Conservation (phyloP, 2,888 invertebrate species). For the Callimorpha dominula region DNA sequence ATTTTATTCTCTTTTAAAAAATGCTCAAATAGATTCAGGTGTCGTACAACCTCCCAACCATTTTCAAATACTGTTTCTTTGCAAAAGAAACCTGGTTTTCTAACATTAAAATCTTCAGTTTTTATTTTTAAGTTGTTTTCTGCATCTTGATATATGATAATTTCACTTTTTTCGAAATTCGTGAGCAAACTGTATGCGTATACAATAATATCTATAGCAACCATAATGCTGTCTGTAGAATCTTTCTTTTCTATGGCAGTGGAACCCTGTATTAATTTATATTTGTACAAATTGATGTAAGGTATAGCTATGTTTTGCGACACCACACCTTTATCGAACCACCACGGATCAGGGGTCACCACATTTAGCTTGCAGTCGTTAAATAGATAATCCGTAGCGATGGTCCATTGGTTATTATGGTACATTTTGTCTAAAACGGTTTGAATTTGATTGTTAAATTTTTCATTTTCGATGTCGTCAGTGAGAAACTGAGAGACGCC, state of each 20-base stretch:
- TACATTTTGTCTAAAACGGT: slow-evolving; percentile 21
- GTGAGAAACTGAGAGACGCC: slow-evolving; percentile 14
- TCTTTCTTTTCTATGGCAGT: slow-evolving; percentile 10
- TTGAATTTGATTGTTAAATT: slow-evolving; percentile 23
- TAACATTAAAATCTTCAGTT: slow-evolving; percentile 9
- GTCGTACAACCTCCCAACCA: slow-evolving; percentile 52
- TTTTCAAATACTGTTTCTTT: slow-evolving; percentile 56
- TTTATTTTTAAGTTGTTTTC: slow-evolving; percentile 12
- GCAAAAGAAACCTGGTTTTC: slow-evolving; percentile 51
- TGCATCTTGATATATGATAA: slow-evolving; percentile 24
- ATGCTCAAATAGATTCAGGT: slow-evolving; percentile 33
- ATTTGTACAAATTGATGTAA: slow-evolving; percentile 41
- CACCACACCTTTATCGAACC: slow-evolving; percentile 47
- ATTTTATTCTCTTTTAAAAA: slow-evolving; percentile 35
- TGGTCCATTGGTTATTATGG: not conserved
- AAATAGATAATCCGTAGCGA: slow-evolving; percentile 22
- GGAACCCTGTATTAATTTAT: slow-evolving; percentile 24
- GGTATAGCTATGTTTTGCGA: slow-evolving; percentile 22
- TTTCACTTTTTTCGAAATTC: slow-evolving; percentile 35
- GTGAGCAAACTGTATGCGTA: slow-evolving; percentile 62
- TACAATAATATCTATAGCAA: slow-evolving; percentile 57
- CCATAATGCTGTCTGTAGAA: slow-evolving; percentile 26
- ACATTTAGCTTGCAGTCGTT: not conserved
- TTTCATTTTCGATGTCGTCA: slow-evolving; percentile 14
- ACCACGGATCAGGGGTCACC: slow-evolving; percentile 22